Conservation (phyloP, 2,888 invertebrate genomes). For the Spilarctia lutea region DNA sequence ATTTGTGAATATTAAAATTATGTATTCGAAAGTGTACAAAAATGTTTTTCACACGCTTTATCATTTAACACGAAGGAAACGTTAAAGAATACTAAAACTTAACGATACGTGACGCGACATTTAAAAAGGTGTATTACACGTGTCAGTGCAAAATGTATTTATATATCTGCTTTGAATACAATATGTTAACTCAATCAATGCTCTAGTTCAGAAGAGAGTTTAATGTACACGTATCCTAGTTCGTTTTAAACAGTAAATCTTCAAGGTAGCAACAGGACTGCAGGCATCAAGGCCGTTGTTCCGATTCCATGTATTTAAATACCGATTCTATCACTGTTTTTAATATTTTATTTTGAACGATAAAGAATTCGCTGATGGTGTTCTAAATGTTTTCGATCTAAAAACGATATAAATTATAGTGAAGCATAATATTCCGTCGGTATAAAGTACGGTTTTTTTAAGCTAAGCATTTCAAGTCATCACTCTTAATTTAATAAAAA, state of each 20-base stretch:
- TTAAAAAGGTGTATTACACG: slow-evolving; percentile 71
- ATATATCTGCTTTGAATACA: slow-evolving; percentile 49
- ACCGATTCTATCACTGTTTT: not conserved
- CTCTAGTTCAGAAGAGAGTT: slow-evolving; percentile 24
- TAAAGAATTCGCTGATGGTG: too few relatives aligned
- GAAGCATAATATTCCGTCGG: too few relatives aligned
- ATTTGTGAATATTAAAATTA: slow-evolving; percentile 19
- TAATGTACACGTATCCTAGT: slow-evolving; percentile 29
- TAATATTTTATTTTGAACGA: too few relatives aligned
- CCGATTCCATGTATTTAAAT: too few relatives aligned
- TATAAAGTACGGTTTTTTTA: too few relatives aligned
- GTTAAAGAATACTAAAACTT: slow-evolving; percentile 57
- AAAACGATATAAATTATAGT: too few relatives aligned
- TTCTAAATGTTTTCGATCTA: too few relatives aligned
- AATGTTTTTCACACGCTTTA: slow-evolving; percentile 49
- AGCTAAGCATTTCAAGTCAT: too few relatives aligned
- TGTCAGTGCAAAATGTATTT: slow-evolving; percentile 64
- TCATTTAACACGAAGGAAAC: slow-evolving; percentile 52
- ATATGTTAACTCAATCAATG: slow-evolving; percentile 49
- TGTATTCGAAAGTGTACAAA: slow-evolving; percentile 27
- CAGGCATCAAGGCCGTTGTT: not conserved
- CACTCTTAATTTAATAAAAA: too few relatives aligned
- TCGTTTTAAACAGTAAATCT: not conserved
- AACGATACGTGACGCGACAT: slow-evolving; percentile 73
- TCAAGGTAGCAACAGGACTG: not conserved